Conservation (phyloP, 2,888 invertebrate genomes). For the Lymantria monacha region DNA sequence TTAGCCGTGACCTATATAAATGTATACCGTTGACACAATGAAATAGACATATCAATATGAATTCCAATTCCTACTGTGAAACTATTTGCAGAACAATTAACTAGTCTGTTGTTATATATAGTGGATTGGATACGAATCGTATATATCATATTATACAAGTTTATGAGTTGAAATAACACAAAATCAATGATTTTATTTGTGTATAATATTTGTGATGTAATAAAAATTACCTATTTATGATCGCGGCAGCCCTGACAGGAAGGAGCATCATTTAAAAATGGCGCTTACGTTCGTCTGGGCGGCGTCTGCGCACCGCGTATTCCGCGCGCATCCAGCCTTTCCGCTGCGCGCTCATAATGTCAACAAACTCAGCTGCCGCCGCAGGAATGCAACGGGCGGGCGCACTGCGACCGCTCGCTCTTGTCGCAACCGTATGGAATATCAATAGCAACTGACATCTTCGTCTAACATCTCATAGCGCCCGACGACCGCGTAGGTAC, state of each 20-base stretch:
- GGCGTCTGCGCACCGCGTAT: conserved; percentile 63
- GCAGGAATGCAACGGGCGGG: conserved; percentile 32
- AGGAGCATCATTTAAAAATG: conserved; percentile 58
- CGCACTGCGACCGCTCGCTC: conserved; percentile 11
- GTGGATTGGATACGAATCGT: no score
- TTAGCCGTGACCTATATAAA: conserved; percentile 7
- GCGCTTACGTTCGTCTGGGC: conserved; percentile 64
- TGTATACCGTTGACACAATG: conserved; percentile 6
- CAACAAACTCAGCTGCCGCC: conserved; percentile 42
- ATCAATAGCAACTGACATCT: conserved; percentile 23
- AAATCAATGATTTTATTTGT: conserved; percentile 4
- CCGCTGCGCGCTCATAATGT: conserved; percentile 43
- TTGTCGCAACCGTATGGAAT: conserved; percentile 24
- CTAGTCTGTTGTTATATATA: not conserved
- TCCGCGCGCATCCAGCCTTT: conserved; percentile 60
- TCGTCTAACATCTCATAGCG: conserved; percentile 24
- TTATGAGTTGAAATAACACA: not conserved
- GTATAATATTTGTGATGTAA: conserved; percentile 21
- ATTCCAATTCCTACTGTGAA: no score
- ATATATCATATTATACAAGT: conserved; percentile 4
- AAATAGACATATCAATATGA: conserved; percentile 14
- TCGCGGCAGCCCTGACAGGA: conserved; percentile 56
- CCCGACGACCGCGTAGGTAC: no score
- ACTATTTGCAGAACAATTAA: conserved; percentile 8
- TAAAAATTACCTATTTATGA: conserved; percentile 24